Evolutionary conservation across 2,113 vertebrate genomes (phyloP).

Genomic region (Ictalurus furcatus): DNA sequence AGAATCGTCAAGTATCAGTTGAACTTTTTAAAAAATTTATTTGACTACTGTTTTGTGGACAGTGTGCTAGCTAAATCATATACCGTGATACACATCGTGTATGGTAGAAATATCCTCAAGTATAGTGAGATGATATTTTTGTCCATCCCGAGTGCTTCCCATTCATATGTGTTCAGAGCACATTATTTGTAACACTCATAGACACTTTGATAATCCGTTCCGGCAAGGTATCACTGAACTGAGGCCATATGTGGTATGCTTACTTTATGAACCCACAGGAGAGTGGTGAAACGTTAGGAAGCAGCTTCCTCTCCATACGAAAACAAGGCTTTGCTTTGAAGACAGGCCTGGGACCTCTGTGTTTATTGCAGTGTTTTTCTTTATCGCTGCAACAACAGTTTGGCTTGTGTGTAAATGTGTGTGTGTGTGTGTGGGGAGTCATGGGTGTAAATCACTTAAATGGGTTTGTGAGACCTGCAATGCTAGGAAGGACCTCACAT

Average conservation of each 20-base stretch:
- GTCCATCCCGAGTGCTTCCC: no score
- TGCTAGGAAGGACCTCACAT: background rate
- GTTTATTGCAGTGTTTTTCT: constrained; percentile 62
- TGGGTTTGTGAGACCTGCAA: constrained; percentile 13
- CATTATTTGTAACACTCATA: background rate
- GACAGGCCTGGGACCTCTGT: constrained; percentile 62
- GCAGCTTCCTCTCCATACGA: constrained; percentile 7
- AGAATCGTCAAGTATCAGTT: no score
- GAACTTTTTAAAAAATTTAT: no score
- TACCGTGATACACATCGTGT: no score
- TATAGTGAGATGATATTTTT: no score
- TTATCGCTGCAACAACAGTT: constrained; percentile 49
- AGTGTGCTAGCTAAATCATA: no score
- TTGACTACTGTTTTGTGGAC: no score
- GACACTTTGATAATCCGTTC: constrained; percentile 12
- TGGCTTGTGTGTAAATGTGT: constrained; percentile 21
- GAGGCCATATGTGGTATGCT: constrained; percentile 7
- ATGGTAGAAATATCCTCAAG: no score
- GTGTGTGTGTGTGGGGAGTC: background rate
- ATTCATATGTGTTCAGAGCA: background rate
- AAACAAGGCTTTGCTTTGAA: constrained; percentile 65
- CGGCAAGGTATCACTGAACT: background rate
- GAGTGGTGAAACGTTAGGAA: constrained; percentile 8
- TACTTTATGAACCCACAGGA: constrained; percentile 31
- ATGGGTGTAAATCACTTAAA: constrained; percentile 51